Conservation (phyloP, 2,888 invertebrate species). For the Drosophila ezoana region DNA sequence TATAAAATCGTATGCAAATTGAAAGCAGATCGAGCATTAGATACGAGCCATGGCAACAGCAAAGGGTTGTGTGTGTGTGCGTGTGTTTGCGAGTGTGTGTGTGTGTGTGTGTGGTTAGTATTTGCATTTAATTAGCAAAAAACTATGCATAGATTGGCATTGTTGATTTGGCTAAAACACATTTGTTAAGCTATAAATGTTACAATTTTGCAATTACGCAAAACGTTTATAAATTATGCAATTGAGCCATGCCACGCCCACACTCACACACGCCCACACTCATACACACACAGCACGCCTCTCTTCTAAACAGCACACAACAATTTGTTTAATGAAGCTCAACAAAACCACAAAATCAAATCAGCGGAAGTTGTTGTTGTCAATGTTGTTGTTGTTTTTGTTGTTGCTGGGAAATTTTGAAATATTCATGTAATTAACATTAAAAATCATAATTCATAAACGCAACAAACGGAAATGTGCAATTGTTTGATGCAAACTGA, state of each 20-base stretch:
- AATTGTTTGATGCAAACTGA: slow-evolving; percentile 54
- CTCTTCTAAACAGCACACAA: neutral
- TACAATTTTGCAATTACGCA: slow-evolving; percentile 73
- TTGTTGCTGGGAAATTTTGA: slow-evolving; percentile 24
- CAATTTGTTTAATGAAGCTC: slow-evolving; percentile 73
- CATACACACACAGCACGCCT: neutral
- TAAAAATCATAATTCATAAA: slow-evolving; percentile 71
- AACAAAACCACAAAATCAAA: slow-evolving; percentile 72
- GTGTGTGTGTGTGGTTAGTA: slow-evolving; percentile 29
- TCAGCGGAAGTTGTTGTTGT: slow-evolving; percentile 71
- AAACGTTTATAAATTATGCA: slow-evolving; percentile 74
- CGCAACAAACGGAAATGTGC: slow-evolving; percentile 61
- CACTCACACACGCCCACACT: too few relatives aligned
- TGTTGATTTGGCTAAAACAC: slow-evolving; percentile 47
- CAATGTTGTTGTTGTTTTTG: slow-evolving; percentile 28
- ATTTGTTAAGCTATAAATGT: slow-evolving; percentile 65
- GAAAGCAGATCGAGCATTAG: slow-evolving; percentile 65
- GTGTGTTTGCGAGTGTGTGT: neutral
- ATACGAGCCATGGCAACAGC: slow-evolving; percentile 32
- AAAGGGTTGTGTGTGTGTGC: neutral
- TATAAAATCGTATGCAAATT: slow-evolving; percentile 78
- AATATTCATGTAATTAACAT: slow-evolving; percentile 76
- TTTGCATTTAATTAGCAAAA: slow-evolving; percentile 79
- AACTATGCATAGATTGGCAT: slow-evolving; percentile 62
- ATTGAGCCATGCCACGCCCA: slow-evolving; percentile 16